phyloP scores from a whole-genome alignment of 37 sponge, comb jelly and placozoan genomes.

The Trichoplax adhaerens region DNA sequence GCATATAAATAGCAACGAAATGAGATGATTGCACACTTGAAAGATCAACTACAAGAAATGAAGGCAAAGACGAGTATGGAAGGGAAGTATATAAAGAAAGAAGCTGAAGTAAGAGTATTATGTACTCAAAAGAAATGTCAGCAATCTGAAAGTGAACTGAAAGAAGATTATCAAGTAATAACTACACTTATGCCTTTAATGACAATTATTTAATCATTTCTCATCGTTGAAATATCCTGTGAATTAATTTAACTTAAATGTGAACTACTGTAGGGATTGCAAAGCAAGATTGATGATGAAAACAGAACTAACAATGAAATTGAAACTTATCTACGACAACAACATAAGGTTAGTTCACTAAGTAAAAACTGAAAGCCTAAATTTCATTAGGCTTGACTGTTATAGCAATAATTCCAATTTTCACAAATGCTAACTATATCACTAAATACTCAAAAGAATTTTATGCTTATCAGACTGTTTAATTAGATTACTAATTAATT shows the following conservation, averaged over 20 bases:
- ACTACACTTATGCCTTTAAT: too few relatives aligned
- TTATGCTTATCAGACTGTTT: background rate
- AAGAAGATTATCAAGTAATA: slow-evolving; percentile 1
- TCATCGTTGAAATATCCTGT: too few relatives aligned
- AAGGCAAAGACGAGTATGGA: slow-evolving; percentile 28
- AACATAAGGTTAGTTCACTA: slow-evolving; percentile 26
- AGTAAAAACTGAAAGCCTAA: too few relatives aligned
- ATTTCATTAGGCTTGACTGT: too few relatives aligned
- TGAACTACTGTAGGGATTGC: slow-evolving; percentile 11
- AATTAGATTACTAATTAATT: background rate
- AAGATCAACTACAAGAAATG: slow-evolving; percentile 57
- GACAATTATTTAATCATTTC: too few relatives aligned
- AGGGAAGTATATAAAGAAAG: slow-evolving; percentile 51
- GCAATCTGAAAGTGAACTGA: slow-evolving; percentile 18
- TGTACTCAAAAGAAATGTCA: slow-evolving; percentile 12
- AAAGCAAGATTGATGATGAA: slow-evolving; percentile 63
- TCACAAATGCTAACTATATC: too few relatives aligned
- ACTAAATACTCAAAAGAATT: too few relatives aligned
- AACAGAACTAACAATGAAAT: slow-evolving; percentile 34
- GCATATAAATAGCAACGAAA: slow-evolving; percentile 33
- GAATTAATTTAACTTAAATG: too few relatives aligned
- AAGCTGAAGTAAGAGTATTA: slow-evolving; percentile 39
- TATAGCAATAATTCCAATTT: too few relatives aligned
- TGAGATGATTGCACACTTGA: slow-evolving; percentile 78
- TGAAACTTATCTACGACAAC: slow-evolving; percentile 49